Base-by-base conservation (phyloP, 2,113 vertebrate genomes). In the Pluvianellus socialis region DNA sequence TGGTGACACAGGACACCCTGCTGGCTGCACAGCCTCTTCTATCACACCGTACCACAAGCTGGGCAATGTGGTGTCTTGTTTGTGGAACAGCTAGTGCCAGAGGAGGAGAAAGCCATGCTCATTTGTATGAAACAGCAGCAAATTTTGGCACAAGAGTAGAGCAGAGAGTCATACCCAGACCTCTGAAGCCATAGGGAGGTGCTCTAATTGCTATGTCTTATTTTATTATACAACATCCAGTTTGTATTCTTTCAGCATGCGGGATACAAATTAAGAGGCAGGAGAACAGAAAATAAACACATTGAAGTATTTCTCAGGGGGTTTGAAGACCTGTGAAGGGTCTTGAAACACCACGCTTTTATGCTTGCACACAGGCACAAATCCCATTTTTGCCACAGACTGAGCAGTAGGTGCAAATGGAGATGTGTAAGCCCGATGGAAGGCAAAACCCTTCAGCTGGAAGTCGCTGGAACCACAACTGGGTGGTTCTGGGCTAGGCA, bases 41-140 rank as follows among this genome's bases (percentile, higher is more conserved):
- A 7, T 47, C 47, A 12, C 0, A 0, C 50, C 81, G 19, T 77
- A 42, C 21, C 45, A 38, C 32, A 55, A 6, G 17, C 52, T 14
- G 27, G 13, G 9, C 33, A 40, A 5, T 1, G 7, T 0, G 5
- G 2, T 11, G 6, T 68, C 38, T 50, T 26, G 38, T 44, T 73
- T 35, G 21, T 50, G 74, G 58, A 21, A 59, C 52, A 81, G n/a
- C 16, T 91, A 45, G 67, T 6, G 4, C n/a, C 0, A 0, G 44
- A 66, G 33, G 14, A 75, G 44, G 53, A 65, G 42, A 56, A 67
- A 87, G 20, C 20, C 14, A 7, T 13, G 18, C 44, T 12, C 16
- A 14, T 20, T 47, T 55, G 4, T 12, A 9, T 28, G 26, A 23
- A 76, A 8, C 72, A 83, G 49, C 32, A 67, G 49, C 20, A 79